Evolutionary conservation across 2,888 invertebrate genomes (phyloP).

Genomic region (Epiblema foenella): DNA sequence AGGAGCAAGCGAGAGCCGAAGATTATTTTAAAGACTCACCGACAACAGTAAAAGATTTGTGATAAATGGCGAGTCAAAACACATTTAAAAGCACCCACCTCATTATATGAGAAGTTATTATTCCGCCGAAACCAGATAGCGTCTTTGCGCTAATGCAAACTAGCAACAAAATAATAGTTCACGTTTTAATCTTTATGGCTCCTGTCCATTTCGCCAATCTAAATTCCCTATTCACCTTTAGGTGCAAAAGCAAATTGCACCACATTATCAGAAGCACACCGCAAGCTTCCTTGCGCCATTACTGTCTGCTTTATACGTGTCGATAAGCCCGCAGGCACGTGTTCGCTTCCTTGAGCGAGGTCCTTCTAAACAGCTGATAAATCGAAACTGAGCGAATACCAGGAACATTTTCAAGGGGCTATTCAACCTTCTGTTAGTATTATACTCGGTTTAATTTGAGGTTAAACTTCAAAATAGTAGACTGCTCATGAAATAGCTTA

Average conservation of each 20-base stretch:
- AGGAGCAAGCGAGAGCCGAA: too few relatives aligned
- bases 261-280: slow-evolving; percentile 15
- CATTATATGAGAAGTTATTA: too few relatives aligned
- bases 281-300: slow-evolving; percentile 29
- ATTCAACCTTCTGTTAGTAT: not conserved
- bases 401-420: not conserved
- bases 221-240: slow-evolving; percentile 3
- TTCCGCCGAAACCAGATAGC: too few relatives aligned
- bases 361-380: slow-evolving; percentile 29
- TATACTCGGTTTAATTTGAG: not conserved
- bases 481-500: too few relatives aligned
- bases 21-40: too few relatives aligned
- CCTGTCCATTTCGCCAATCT: slow-evolving; percentile 20
- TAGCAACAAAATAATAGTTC: not conserved
- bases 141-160: not conserved
- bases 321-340: slow-evolving; percentile 34
- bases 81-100: too few relatives aligned
- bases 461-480: too few relatives aligned
- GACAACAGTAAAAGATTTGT: too few relatives aligned
- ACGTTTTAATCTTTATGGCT: slow-evolving; percentile 1
- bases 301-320: slow-evolving; percentile 27
- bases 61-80: too few relatives aligned
- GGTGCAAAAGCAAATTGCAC: slow-evolving; percentile 23
- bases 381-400: slow-evolving; percentile 3
- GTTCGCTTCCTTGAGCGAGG: slow-evolving; percentile 30